Conservation (phyloP, 2,113 vertebrate genomes). For the Fregata magnificens region DNA sequence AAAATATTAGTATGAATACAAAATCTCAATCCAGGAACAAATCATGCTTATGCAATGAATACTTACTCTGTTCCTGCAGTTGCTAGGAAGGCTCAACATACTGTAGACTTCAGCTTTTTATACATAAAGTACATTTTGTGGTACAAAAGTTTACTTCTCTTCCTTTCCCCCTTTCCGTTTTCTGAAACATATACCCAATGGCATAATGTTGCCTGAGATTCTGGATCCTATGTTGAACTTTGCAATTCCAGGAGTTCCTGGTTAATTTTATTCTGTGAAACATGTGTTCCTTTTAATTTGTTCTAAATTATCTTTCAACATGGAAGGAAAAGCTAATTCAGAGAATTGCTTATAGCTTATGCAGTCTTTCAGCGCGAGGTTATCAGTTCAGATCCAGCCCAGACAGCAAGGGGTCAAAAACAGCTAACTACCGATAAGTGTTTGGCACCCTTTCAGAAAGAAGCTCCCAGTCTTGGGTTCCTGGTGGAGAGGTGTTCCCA, state of each 20-base stretch:
- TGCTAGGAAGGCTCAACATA: background rate
- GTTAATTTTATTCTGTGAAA: background rate
- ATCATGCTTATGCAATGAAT: background rate
- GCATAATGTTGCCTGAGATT: background rate
- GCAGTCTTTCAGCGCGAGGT: background rate
- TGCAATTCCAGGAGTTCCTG: background rate
- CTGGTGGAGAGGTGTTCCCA: background rate
- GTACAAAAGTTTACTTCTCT: background rate
- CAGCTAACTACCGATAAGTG: background rate
- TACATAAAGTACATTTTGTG: background rate
- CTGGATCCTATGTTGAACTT: background rate
- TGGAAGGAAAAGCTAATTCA: background rate
- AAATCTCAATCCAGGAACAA: background rate
- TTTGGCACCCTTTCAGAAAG: background rate
- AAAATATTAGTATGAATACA: background rate
- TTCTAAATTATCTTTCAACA: background rate
- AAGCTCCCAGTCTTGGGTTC: fast-evolving
- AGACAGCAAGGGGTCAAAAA: background rate
- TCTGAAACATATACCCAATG: background rate
- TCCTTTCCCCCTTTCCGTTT: background rate
- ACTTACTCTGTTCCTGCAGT: background rate
- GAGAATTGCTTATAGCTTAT: background rate
- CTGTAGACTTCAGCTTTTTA: background rate
- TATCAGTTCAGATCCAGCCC: background rate
- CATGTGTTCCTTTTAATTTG: background rate